Evolutionary conservation across 2,888 invertebrate genomes (phyloP), one percentile per base, ranked within the genome.

Genomic region (Lasiommata megera): DNA sequence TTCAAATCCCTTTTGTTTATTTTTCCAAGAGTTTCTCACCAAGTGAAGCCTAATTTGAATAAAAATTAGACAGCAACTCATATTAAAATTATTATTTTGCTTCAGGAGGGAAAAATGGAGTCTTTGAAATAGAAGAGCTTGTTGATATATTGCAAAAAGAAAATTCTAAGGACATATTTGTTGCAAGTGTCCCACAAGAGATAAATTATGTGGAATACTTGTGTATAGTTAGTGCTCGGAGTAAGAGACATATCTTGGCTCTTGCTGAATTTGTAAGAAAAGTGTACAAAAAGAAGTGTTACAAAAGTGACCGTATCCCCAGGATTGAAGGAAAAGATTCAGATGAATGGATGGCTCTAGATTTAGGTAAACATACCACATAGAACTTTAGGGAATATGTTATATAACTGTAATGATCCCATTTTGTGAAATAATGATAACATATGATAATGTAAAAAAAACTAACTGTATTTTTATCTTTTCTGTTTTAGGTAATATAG

Each of bases 121-220:
- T 98, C 0, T 98, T 94, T 85, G 98, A 98, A 70, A 92, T 98
- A 43, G 95, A 96, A 75, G 97, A 98, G 65, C 82, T 98, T 47
- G 94, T 98, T 0, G 92, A 94, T 14, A 83, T 97, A 18, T 82
- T 99, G 28, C 91, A 92, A 65, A 92, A 93, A 72, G 97, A 98
- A 79, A 96, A 95, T 75, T 95, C 94, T 0, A 90, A 91, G 73
- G 93, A 98, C 74, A 93, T 98, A 65, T 96, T 96, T 87, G 97
- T 97, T 1, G 95, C 95, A 31, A 80, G 92, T 41, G 93, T 98
- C 0, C 95, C 98, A 0, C 78, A 90, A 55, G 93, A 95, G 46
- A 84, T 95, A 7, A 93, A 94, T 62, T 98, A 97, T 87, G 96
- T 96, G 11, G 95, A 97, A 78, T 95, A 96, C 70, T 93, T 98